Base-by-base conservation (phyloP, 1,140 invertebrate species). In the Radopholus similis region DNA sequence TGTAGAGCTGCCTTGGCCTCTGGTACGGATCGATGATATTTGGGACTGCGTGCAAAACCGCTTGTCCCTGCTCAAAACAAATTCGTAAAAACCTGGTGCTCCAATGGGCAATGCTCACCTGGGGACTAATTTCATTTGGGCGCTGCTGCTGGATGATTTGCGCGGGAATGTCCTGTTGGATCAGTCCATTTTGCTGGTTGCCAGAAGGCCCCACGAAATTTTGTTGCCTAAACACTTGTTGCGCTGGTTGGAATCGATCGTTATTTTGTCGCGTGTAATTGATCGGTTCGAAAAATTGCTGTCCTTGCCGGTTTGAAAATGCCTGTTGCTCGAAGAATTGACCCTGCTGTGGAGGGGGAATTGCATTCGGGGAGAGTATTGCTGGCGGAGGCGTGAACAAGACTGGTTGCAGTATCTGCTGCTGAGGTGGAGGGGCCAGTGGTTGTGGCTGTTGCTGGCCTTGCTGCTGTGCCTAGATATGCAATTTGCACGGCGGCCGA, bases 271-370 rank as follows among this genome's bases (percentile, higher is more conserved):
- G 23, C 11, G 15, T 8, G 23, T 23, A 55, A 9, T 63, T 60
- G 59, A 1, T 9, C 13, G 9, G 9, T 64, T 65, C 13, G 30
- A 5, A 3, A 66, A 66, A n/a, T n/a, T n/a, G n/a, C n/a, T n/a
- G n/a, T n/a, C n/a, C n/a, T n/a, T n/a, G n/a, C n/a, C n/a, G n/a
- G n/a, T n/a, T n/a, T n/a, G n/a, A n/a, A n/a, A n/a, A n/a, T n/a
- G n/a, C n/a, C n/a, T 58, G 34, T 66, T 47, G 68, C 42, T 72
- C 55, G 21, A 42, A 32, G 42, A 62, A 54, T 34, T 67, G 65
- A 8, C 18, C 28, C 49, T 64, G 38, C 34, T 28, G 65, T 54
- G 47, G 35, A n/a, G 37, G 15, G 8, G 4, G n/a, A 47, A 67
- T 63, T 0, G 64, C 38, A 11, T n/a, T n/a, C n/a, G n/a, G n/a